phyloP scores from a whole-genome alignment of 2,888 invertebrate species.

The Allolobophora icterica region DNA sequence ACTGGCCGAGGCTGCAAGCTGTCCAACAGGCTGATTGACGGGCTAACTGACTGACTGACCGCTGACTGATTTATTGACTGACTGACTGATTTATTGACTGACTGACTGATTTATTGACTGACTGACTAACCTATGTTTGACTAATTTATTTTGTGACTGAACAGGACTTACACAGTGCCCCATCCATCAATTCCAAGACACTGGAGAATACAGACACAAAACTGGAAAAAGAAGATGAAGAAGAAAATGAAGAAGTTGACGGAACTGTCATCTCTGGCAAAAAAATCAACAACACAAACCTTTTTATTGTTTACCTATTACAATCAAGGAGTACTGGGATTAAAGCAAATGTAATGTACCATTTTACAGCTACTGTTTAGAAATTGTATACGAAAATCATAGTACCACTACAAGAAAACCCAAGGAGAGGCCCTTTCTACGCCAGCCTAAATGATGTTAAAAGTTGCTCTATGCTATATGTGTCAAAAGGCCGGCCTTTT shows the following conservation, averaged over 20 bases:
- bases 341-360: too few relatives aligned
- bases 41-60: not conserved
- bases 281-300: slow-evolving; percentile 27
- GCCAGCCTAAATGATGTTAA: too few relatives aligned
- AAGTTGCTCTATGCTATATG: too few relatives aligned
- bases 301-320: not conserved
- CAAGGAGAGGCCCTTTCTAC: too few relatives aligned
- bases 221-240: slow-evolving; percentile 81
- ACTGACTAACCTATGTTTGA: not conserved
- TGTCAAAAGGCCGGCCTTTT: too few relatives aligned
- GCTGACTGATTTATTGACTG: not conserved
- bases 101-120: not conserved
- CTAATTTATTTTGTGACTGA: too few relatives aligned
- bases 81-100: not conserved
- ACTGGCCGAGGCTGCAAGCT: too few relatives aligned
- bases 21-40: too few relatives aligned
- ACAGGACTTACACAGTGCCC: slow-evolving; percentile 82
- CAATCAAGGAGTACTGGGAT: not conserved
- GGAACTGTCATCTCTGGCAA: slow-evolving; percentile 87
- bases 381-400: too few relatives aligned
- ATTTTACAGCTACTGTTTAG: too few relatives aligned
- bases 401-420: too few relatives aligned
- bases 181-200: slow-evolving; percentile 83
- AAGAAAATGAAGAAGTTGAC: slow-evolving; percentile 99
- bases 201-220: slow-evolving; percentile 83